A percentile compares a stretch with the other conserved stretches of the same genome.
phyloP scores from a whole-genome alignment of 2,888 invertebrate species.

The Dione juno region DNA sequence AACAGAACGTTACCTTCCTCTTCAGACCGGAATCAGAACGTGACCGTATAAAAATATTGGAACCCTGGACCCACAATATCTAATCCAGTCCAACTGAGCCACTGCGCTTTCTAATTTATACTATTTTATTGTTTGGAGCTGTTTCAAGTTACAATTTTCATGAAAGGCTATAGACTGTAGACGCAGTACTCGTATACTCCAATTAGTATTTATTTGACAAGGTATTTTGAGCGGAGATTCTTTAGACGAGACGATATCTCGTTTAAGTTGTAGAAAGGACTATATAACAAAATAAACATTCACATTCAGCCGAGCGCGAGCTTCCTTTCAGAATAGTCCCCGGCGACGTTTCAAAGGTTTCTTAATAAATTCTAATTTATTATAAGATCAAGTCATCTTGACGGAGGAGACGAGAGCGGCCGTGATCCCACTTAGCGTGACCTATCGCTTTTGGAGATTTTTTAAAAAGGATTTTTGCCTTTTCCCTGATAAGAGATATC shows the following conservation, averaged over 20 bases:
- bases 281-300: slow-evolving; percentile 12
- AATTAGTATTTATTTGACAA: neutral
- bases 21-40: too few species aligned
- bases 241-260: neutral
- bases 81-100: too few species aligned
- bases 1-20: too few species aligned
- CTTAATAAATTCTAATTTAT: slow-evolving; percentile 21
- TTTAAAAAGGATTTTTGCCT: slow-evolving; percentile 9
- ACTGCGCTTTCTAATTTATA: too few species aligned
- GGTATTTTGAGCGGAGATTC: neutral
- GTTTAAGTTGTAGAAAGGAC: neutral
- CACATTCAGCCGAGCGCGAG: neutral
- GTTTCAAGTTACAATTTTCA: too few species aligned
- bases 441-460: slow-evolving; percentile 10
- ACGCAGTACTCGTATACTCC: too few species aligned
- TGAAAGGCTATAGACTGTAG: too few species aligned
- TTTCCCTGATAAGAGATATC: slow-evolving; percentile 5
- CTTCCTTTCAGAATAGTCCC: neutral
- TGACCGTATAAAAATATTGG: too few species aligned
- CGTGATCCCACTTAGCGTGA: slow-evolving; percentile 20
- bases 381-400: slow-evolving; percentile 13
- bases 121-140: too few species aligned
- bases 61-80: too few species aligned
- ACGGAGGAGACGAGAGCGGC: neutral
- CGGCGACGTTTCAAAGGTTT: slow-evolving; percentile 8